phyloP scores from a whole-genome alignment of 35 echinoderm and acorn worm genomes.

The Lytechinus pictus region DNA sequence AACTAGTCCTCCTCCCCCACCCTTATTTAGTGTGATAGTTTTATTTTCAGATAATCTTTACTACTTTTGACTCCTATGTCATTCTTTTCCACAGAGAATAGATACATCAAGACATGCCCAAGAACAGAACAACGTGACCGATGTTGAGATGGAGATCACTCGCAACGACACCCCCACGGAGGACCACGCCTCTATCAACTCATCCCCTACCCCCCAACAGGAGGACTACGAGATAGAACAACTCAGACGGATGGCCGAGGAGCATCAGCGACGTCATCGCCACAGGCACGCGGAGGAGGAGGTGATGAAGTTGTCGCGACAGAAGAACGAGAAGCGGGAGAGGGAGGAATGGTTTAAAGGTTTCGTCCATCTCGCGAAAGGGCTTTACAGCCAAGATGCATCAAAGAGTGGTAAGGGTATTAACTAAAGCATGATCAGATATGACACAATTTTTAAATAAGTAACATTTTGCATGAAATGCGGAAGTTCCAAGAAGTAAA shows the following conservation, averaged over 20 bases:
- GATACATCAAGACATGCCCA: constrained; percentile 50
- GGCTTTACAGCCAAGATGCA: constrained; percentile 84
- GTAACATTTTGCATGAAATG: background rate
- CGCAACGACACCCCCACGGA: constrained; percentile 61
- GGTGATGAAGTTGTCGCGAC: constrained; percentile 38
- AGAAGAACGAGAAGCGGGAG: constrained; percentile 52
- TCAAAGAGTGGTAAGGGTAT: constrained; percentile 1
- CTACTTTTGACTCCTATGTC: background rate
- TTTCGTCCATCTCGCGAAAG: constrained; percentile 91
- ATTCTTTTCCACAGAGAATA: constrained; percentile 56
- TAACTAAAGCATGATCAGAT: too few species aligned
- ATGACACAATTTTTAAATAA: background rate
- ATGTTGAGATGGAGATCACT: constrained; percentile 79
- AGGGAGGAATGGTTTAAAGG: constrained; percentile 85
- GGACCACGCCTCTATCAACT: background rate
- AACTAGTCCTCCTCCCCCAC: too few species aligned
- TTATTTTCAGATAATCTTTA: too few species aligned
- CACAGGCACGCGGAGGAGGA: constrained; percentile 35
- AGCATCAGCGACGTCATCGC: constrained; percentile 59
- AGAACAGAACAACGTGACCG: constrained; percentile 36
- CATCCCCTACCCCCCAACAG: background rate
- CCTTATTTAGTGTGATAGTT: too few species aligned
- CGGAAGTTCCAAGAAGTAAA: too few species aligned
- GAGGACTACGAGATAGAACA: constrained; percentile 53
- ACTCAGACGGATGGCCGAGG: constrained; percentile 24